Evolutionary conservation across 2,113 vertebrate genomes (phyloP), one percentile per base, ranked within the genome.

Genomic region (Megaleporinus macrocephalus): DNA sequence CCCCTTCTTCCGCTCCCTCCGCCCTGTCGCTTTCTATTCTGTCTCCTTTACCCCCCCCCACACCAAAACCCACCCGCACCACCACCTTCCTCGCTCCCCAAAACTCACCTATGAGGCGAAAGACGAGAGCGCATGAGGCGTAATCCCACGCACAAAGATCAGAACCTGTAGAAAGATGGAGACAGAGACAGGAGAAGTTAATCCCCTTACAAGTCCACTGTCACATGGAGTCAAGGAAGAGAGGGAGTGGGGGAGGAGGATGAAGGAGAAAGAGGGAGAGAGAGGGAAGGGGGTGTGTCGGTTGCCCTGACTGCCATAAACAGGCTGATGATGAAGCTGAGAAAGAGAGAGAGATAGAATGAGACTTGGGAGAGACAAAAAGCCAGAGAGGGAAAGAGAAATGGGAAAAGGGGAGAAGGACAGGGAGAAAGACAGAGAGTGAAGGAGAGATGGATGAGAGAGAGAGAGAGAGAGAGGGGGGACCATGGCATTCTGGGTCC

Each of bases 1-100:
- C 88, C 91, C 89, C 90, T n/a, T 90, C 89, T 84, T 80, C 77
- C 76, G 87, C 81, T 89, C 93, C 89, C 89, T 90, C 91, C 69
- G 86, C 89, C 89, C 90, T 90, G 92, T 94, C 91, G 76, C 91
- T 92, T 92, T 91, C 89, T 68, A 91, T 94, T 90, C 81, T 89
- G 85, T 92, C 90, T 90, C 84, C 86, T 69, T 71, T 78, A 62
- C 51, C 30, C 36, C 44, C 16, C 36, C 24, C 18, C 65, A 59
- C 3, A 36, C 36, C 36, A 7, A 3, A 70, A 33, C 4, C 6
- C n/a, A 20, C 47, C 16, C 55, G 1, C 5, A 24, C 18, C 4
- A 59, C 30, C 76, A 36, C 84, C 59, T 55, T n/a, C 62, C 55
- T 77, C 59, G 47, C 26, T 53, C 53, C 53, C 85, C 80, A 53